Evolutionary conservation across 2,888 invertebrate genomes (phyloP), one percentile per base, ranked within the genome.

Genomic region (Limenitis camilla): DNA sequence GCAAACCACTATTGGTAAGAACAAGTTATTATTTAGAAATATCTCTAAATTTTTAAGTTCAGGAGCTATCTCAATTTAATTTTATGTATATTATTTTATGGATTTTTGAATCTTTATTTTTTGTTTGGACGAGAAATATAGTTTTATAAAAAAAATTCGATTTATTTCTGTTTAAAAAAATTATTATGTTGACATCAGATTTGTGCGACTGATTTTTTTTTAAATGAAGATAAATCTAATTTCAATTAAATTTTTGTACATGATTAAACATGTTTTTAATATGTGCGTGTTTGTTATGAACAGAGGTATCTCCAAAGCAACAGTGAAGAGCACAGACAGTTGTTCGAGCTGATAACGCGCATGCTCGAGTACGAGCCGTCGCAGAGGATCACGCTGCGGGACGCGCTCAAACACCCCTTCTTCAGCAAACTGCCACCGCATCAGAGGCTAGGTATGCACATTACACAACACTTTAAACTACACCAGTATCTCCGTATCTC

Each of bases 341-440:
- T 99, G 71, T 99, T 99, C 82, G 97, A 98, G 78, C 89, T 99
- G 74, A 93, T 99, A 66, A 92, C 94, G 69, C 92, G 93, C 79
- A 99, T 99, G 99, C 89, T 99, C 76, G 98, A 97, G 68, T 99
- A 98, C 84, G 98, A 99, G 78, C 99, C 99, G 30, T 89, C 92
- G 57, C 94, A 95, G 72, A 91, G 99, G 59, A 92, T 99, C 71
- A 92, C 94, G 66, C 89, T 99, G 67, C 88, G 90, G 63, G 97
- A 98, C 68, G 96, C 98, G 10, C 87, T 99, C 68, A 86, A 91
- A 48, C 99, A 99, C 88, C 94, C 96, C 49, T 98, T 98, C 89
- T 99, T 99, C 88, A 92, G 92, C 71, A 93, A 94, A 74, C 91
- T 97, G 72, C 93, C 95, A 58, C 88, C 91, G 52, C 92, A 93